These are phyloP conservation scores for Sphinx pinastri DNA, from an alignment of 2,888 invertebrate species.

Conservation along the genomic window DNA sequence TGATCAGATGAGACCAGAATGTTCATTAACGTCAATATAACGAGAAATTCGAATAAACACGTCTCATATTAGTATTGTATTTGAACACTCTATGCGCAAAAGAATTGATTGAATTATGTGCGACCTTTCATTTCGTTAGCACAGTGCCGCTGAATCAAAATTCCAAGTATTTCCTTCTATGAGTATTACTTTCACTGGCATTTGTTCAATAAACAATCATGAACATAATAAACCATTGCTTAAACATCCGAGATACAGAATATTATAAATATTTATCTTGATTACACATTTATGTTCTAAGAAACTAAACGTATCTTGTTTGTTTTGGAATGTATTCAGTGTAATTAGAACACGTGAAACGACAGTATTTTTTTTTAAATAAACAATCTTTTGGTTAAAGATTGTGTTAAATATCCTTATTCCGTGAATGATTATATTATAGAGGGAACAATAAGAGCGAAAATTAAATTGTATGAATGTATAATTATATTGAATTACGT, in stretches of 20 bases:
- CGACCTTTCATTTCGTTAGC: not conserved
- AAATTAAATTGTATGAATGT: too few species aligned
- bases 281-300: conserved; percentile 1
- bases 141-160: not conserved
- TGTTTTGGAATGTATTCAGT: conserved; percentile 1
- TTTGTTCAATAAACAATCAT: conserved; percentile 12
- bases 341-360: not conserved
- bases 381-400: not conserved
- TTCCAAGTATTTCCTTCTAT: not conserved
- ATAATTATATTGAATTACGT: too few species aligned
- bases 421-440: too few species aligned
- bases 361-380: not conserved
- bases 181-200: not conserved
- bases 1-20: not conserved
- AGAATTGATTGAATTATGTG: not conserved
- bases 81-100: conserved; percentile 2
- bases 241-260: not conserved
- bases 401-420: too few species aligned
- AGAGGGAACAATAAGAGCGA: too few species aligned
- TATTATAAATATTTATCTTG: conserved; percentile 11
- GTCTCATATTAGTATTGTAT: not conserved
- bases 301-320: not conserved
- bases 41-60: not conserved
- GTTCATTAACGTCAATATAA: not conserved
- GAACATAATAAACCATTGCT: not conserved